Evolutionary conservation across 2,113 vertebrate species (phyloP).

Genomic region (Heteronetta atricapilla): DNA sequence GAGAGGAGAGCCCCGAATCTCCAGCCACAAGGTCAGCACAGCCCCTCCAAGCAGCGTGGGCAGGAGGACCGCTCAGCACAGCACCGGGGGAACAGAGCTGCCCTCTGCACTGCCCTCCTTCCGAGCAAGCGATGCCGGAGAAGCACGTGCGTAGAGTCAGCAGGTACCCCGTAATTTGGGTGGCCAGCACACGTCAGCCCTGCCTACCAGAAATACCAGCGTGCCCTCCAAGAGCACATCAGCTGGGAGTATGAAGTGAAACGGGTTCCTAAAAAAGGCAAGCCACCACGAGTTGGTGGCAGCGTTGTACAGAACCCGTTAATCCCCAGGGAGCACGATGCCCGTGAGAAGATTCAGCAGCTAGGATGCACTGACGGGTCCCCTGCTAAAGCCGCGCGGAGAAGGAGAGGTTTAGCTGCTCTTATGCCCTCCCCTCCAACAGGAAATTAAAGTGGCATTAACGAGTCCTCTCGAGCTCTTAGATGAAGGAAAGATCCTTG

Average conservation of each 20-base stretch:
- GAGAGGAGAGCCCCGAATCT: background rate
- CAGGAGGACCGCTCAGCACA: background rate
- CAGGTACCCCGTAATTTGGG: background rate
- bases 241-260: background rate
- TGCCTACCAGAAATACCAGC: background rate
- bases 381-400: background rate
- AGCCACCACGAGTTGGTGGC: background rate
- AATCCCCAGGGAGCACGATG: fast-evolving
- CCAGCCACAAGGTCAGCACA: background rate
- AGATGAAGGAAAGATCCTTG: background rate
- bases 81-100: background rate
- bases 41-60: background rate
- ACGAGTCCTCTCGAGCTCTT: background rate
- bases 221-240: background rate
- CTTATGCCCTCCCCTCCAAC: fast-evolving
- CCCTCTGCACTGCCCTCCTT: background rate
- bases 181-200: background rate
- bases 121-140: background rate
- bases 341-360: background rate
- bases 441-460: background rate
- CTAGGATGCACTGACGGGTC: background rate
- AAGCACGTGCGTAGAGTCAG: background rate
- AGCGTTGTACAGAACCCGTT: background rate
- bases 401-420: background rate
- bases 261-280: background rate